Evolutionary conservation across 2,113 vertebrate genomes (phyloP), one percentile per base, ranked within the genome.

Genomic region (Raja brachyura): DNA sequence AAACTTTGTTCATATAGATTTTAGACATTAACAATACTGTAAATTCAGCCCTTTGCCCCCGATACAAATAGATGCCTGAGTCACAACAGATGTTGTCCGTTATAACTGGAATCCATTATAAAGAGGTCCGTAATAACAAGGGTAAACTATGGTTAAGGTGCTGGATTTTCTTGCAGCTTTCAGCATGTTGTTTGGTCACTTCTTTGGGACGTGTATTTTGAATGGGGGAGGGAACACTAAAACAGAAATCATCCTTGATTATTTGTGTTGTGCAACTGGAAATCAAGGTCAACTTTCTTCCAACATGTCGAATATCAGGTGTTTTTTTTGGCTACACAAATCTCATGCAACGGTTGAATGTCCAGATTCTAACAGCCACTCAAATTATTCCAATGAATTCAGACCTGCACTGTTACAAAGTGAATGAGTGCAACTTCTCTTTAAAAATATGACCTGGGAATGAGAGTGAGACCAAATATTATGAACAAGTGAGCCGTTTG

Each of bases 301-400:
- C 13, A 66, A 73, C 7, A 66, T 85, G 25, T 61, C 28, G 54
- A 63, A 88, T 63, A 63, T 22, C 48, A 59, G 56, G 56, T 20
- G 25, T 85, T 79, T 81, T 14, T 31, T 28, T 83, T n/a, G n/a
- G 14, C 48, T 85, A 9, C n/a, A 6, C 59, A 88, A 63, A 59
- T 61, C 28, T 63, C 33, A 14, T 18, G 56, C 14, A 63, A 88
- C n/a, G 31, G 83, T 88, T 88, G n/a, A n/a, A 88, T 86, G 83
- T 86, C 83, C 56, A 85, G 28, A 85, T 85, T 28, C 81, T 85
- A 83, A 81, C 79, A 56, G 20, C 79, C 79, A 86, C 28, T 86
- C 81, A 86, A 86, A 61, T 2, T 59, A n/a, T n/a, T 86, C 56
- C 13, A 59, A 61, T 86, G 54, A 86, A 59, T 86, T 86, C 25